These are phyloP conservation scores for Formica selysi DNA, from an alignment of 1,140 invertebrate genomes.

Conservation along the genomic window DNA sequence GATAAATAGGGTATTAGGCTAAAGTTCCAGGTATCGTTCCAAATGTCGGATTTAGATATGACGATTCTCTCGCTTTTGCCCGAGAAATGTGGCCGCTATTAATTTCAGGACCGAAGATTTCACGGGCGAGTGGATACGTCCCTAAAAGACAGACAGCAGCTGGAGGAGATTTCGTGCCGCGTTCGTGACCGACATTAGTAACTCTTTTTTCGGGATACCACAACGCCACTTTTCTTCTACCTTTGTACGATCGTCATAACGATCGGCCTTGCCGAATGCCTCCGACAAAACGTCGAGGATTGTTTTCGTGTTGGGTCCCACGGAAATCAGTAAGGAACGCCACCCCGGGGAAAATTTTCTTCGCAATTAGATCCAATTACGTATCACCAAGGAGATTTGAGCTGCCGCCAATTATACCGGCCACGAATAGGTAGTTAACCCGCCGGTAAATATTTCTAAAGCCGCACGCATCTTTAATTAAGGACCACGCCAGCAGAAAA, in stretches of 20 bases:
- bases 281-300: conserved; percentile 35
- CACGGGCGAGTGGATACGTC: conserved; percentile 63
- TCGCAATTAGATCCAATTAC: conserved; percentile 61
- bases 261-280: conserved; percentile 34
- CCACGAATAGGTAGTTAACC: conserved; percentile 57
- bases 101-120: conserved; percentile 72
- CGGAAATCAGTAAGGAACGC: conserved; percentile 49
- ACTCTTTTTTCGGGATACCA: conserved; percentile 67
- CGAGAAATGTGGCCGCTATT: conserved; percentile 71
- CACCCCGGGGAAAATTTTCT: conserved; percentile 42
- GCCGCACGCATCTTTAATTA: conserved; percentile 62
- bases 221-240: conserved; percentile 34
- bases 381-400: conserved; percentile 47
- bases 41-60: conserved; percentile 31
- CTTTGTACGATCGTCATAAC: conserved; percentile 41
- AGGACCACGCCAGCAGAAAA: conserved; percentile 55
- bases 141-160: conserved; percentile 71
- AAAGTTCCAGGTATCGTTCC: conserved; percentile 35
- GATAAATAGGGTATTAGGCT: conserved; percentile 1
- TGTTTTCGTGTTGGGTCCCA: conserved; percentile 37
- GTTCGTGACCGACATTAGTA: conserved; percentile 78
- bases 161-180: conserved; percentile 69
- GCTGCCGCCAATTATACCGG: conserved; percentile 49
- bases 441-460: conserved; percentile 49
- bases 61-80: conserved; percentile 38